Percentiles rank a stretch among this genome's conserved stretches.
Evolutionary conservation across 2,113 vertebrate species (phyloP).

Genomic region (Xiphorhynchus elegans): DNA sequence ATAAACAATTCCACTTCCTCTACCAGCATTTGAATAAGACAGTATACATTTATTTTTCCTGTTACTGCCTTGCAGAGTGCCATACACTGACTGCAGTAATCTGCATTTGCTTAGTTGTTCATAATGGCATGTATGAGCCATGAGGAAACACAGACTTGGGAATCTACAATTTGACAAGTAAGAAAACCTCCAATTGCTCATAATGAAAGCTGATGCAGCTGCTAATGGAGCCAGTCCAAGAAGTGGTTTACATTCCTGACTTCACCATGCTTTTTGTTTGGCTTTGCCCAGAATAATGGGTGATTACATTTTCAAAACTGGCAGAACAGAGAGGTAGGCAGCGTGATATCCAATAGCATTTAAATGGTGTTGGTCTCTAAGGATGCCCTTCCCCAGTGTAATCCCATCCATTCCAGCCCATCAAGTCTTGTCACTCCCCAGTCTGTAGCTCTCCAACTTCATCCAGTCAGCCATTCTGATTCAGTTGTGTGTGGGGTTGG

Average conservation of each 20-base stretch:
- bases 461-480: not conserved
- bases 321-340: not conserved
- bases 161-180: not conserved
- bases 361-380: not conserved
- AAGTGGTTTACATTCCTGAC: not conserved
- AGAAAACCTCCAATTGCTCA: not conserved
- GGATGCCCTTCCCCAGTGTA: not conserved
- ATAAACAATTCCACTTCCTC: not conserved
- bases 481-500: not conserved
- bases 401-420: not conserved
- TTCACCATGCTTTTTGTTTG: not conserved
- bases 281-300: not conserved
- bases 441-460: not conserved
- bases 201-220: not conserved
- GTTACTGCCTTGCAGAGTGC: not conserved
- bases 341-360: rapidly evolving
- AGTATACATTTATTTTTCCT: not conserved
- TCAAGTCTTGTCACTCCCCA: not conserved
- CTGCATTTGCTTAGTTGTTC: not conserved
- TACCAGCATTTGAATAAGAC: not conserved
- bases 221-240: not conserved
- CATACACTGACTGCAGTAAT: not conserved
- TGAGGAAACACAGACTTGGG: not conserved
- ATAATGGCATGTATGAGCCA: rapidly evolving
- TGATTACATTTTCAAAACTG: not conserved